Evolutionary conservation across 2,797 vertebrate genomes (phyloP).

Genomic region (Amblyraja radiata): DNA sequence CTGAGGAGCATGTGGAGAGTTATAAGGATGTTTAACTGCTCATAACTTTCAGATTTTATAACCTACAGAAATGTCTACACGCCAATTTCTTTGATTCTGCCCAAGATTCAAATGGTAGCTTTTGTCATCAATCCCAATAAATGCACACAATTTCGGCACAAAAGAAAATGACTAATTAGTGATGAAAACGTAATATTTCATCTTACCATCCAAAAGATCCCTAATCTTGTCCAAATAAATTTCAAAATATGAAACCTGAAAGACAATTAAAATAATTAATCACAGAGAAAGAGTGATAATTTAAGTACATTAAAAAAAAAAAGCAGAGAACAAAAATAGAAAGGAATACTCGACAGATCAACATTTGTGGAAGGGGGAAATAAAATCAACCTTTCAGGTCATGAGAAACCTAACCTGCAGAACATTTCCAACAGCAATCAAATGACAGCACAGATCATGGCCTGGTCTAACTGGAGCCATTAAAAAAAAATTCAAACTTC

Average conservation of each 20-base stretch:
- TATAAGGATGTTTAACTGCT: too few relatives aligned
- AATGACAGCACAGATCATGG: too few relatives aligned
- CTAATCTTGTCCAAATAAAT: constrained; percentile 39
- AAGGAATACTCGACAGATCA: too few relatives aligned
- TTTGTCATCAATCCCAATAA: background rate
- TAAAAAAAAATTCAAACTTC: too few relatives aligned
- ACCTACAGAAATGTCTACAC: background rate
- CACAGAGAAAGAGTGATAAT: background rate
- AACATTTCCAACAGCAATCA: too few relatives aligned
- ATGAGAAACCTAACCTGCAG: too few relatives aligned
- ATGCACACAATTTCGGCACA: background rate
- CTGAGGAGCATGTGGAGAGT: too few relatives aligned
- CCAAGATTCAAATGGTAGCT: background rate
- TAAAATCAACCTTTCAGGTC: too few relatives aligned
- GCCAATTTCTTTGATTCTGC: background rate
- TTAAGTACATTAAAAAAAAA: background rate
- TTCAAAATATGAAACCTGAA: constrained; percentile 39
- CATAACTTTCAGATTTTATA: background rate
- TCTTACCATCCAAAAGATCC: constrained; percentile 39
- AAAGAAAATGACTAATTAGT: background rate
- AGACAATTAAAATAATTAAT: background rate
- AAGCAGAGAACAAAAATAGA: too few relatives aligned
- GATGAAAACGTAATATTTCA: background rate
- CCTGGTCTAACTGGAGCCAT: too few relatives aligned
- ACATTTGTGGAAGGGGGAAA: too few relatives aligned